A percentile compares a stretch with the other conserved stretches of the same genome.
These are phyloP conservation scores for Mycalesis mineus DNA, from an alignment of 2,888 invertebrate species.

Conservation along the genomic window DNA sequence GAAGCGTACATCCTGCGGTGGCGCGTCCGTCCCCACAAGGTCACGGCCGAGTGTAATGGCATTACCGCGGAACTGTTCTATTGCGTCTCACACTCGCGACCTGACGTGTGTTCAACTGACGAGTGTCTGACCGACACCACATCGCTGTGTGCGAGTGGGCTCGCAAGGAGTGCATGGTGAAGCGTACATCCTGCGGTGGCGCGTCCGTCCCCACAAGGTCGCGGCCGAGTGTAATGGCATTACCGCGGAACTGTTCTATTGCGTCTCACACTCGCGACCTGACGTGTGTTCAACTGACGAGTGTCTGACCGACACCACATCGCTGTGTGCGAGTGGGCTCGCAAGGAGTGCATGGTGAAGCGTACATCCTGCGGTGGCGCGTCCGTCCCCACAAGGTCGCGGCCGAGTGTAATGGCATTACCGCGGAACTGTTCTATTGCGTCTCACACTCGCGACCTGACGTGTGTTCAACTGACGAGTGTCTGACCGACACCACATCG, in stretches of 20 bases:
- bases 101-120: no score
- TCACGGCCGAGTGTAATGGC: conserved; percentile 22
- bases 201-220: conserved; percentile 32
- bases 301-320: neutral
- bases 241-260: conserved; percentile 1
- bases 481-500: neutral
- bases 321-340: neutral
- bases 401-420: conserved; percentile 22
- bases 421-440: neutral
- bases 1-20: conserved; percentile 39
- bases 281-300: no score
- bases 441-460: no score
- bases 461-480: no score
- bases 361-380: conserved; percentile 39
- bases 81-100: no score
- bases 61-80: conserved; percentile 11
- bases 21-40: conserved; percentile 32
- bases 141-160: neutral
- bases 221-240: conserved; percentile 21
- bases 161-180: conserved; percentile 36
- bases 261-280: no score
- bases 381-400: conserved; percentile 33
- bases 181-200: conserved; percentile 39
- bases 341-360: conserved; percentile 36
- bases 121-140: neutral